phyloP scores from a whole-genome alignment of 2,113 vertebrate genomes.

The Notothenia rossii region DNA sequence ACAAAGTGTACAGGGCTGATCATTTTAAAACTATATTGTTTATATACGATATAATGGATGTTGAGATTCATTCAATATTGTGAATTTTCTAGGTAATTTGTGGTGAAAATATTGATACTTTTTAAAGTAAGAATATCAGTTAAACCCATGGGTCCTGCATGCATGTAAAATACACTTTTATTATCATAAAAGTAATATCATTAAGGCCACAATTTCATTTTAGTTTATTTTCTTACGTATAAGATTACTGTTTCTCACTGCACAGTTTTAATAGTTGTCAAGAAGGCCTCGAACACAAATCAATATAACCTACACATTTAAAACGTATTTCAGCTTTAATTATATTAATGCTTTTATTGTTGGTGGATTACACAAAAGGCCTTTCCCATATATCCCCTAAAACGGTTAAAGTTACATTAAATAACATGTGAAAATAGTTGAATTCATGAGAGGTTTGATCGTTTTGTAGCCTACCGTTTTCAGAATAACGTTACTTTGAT shows the following conservation, averaged over 20 bases:
- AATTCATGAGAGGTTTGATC: neutral
- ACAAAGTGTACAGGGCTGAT: neutral
- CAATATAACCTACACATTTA: neutral
- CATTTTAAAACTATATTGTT: neutral
- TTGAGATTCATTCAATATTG: neutral
- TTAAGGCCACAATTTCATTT: neutral
- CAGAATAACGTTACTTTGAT: no score
- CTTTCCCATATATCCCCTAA: neutral
- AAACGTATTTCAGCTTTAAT: neutral
- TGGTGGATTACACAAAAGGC: neutral
- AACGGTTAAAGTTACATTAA: neutral
- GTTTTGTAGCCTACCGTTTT: neutral
- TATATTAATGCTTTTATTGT: neutral
- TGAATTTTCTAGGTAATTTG: neutral
- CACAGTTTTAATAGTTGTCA: constrained; percentile 10
- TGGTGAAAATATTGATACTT: neutral
- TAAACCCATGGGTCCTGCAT: neutral
- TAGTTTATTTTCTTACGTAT: neutral
- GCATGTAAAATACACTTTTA: neutral
- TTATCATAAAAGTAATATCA: neutral
- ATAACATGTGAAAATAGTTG: neutral
- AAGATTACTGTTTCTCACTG: neutral
- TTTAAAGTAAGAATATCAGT: neutral
- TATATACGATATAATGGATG: neutral
- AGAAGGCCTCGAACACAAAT: constrained; percentile 20